A percentile compares a stretch with the other conserved stretches of the same genome.
Conservation (phyloP, 2,888 invertebrate genomes). For the Meganola albula region DNA sequence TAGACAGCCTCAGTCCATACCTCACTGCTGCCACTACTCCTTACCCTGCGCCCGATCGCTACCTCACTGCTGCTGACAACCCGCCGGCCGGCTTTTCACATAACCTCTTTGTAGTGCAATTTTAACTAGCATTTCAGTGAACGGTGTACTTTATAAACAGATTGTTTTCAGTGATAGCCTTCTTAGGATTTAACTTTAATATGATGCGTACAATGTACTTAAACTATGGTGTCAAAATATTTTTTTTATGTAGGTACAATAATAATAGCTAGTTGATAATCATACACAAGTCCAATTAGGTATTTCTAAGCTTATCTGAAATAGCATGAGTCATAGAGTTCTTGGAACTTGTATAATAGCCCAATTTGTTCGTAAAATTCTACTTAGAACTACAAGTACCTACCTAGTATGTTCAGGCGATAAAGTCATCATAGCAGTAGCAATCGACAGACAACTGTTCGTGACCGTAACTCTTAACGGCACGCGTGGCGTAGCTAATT, state of each 20-base stretch:
- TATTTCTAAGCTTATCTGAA: too few species aligned
- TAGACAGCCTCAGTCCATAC: slow-evolving; percentile 20
- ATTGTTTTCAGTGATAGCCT: slow-evolving; percentile 15
- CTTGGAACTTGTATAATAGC: too few species aligned
- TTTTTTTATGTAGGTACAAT: too few species aligned
- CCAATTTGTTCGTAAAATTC: too few species aligned
- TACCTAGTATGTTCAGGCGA: too few species aligned
- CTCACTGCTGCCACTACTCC: slow-evolving; percentile 16
- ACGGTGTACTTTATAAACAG: slow-evolving; percentile 28
- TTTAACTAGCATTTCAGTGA: slow-evolving; percentile 40
- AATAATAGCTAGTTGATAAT: too few species aligned
- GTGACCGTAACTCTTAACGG: slow-evolving; percentile 18
- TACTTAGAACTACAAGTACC: too few species aligned
- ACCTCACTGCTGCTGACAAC: slow-evolving; percentile 43
- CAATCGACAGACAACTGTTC: too few species aligned
- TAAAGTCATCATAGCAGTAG: too few species aligned
- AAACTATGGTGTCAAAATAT: too few species aligned
- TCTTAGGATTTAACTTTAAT: background rate
- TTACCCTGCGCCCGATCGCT: slow-evolving; percentile 17
- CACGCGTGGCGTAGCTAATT: slow-evolving; percentile 22
- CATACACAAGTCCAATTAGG: too few species aligned
- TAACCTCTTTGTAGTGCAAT: slow-evolving; percentile 52
- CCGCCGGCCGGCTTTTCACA: slow-evolving; percentile 63
- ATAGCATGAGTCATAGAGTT: too few species aligned
- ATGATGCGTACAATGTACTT: background rate